Evolutionary conservation across 2,113 vertebrate species (phyloP).

Genomic region (Eptesicus fuscus): DNA sequence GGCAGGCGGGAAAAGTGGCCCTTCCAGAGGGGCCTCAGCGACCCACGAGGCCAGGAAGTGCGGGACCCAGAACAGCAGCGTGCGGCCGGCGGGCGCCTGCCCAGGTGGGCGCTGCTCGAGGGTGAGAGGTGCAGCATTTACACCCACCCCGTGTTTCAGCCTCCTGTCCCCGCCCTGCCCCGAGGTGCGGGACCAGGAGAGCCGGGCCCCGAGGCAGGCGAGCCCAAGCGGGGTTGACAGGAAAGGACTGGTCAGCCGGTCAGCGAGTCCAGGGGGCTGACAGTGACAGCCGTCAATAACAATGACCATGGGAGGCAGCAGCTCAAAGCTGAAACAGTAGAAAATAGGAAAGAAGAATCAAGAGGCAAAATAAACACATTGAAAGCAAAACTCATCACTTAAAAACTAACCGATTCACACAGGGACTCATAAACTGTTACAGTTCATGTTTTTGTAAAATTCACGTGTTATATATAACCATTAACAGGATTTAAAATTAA

Average conservation of each 20-base stretch:
- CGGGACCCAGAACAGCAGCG: not conserved
- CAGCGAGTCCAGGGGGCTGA: not conserved
- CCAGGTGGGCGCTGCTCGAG: too few relatives aligned
- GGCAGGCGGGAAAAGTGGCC: not conserved
- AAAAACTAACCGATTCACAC: not conserved
- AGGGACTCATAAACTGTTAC: not conserved
- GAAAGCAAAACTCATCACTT: not conserved
- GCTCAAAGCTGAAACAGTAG: not conserved
- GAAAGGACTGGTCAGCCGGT: not conserved
- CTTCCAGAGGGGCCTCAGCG: not conserved
- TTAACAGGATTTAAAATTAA: not conserved
- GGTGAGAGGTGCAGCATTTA: too few relatives aligned
- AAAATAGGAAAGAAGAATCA: not conserved
- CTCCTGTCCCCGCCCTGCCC: too few relatives aligned
- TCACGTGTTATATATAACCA: not conserved
- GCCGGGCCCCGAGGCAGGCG: too few relatives aligned
- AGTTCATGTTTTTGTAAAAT: not conserved
- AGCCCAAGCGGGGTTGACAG: not conserved
- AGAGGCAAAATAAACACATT: not conserved
- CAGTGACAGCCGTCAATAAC: not conserved
- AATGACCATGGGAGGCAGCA: not conserved
- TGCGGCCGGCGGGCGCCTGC: too few relatives aligned
- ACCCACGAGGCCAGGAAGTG: not conserved
- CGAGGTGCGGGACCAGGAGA: too few relatives aligned
- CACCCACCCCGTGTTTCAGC: too few relatives aligned